These are phyloP conservation scores for Linnaemya tessellans DNA, from an alignment of 2,888 invertebrate species.

Conservation along the genomic window DNA sequence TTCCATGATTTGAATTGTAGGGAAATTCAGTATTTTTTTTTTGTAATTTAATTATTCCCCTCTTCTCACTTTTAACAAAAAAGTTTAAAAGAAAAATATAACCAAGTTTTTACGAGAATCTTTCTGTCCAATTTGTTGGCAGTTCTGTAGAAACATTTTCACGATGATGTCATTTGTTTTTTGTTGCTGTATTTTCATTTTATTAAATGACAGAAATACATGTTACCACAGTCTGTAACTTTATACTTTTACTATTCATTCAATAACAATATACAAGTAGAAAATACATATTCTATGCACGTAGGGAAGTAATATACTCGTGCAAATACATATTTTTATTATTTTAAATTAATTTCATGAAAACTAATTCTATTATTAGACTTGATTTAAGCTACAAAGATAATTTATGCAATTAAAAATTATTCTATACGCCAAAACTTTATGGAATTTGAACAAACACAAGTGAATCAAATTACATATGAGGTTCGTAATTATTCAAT, in stretches of 20 bases:
- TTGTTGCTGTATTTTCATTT: slow-evolving; percentile 57
- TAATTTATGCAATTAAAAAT: slow-evolving; percentile 21
- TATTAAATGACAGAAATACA: slow-evolving; percentile 53
- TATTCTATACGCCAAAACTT: slow-evolving; percentile 18
- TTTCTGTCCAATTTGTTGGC: slow-evolving; percentile 9
- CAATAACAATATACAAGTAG: slow-evolving; percentile 1
- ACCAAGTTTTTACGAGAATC: not conserved
- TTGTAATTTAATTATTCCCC: not conserved
- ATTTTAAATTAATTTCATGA: slow-evolving; percentile 2
- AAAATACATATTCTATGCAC: slow-evolving; percentile 65
- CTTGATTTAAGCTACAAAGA: slow-evolving; percentile 26
- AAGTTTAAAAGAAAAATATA: not conserved
- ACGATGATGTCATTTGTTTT: slow-evolving; percentile 65
- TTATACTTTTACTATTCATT: slow-evolving; percentile 48
- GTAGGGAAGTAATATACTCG: slow-evolving; percentile 48
- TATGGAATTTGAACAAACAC: slow-evolving; percentile 12
- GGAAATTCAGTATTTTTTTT: not conserved
- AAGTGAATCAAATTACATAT: not conserved
- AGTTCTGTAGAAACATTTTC: slow-evolving; percentile 54
- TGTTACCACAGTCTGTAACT: slow-evolving; percentile 57
- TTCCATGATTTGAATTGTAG: slow-evolving; percentile 21
- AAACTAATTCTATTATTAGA: slow-evolving; percentile 46
- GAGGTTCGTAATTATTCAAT: not conserved
- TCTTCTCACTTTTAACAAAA: not conserved
- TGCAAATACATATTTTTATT: not conserved